phyloP scores from a whole-genome alignment of 2,797 vertebrate species.

The Apodemus agrarius region DNA sequence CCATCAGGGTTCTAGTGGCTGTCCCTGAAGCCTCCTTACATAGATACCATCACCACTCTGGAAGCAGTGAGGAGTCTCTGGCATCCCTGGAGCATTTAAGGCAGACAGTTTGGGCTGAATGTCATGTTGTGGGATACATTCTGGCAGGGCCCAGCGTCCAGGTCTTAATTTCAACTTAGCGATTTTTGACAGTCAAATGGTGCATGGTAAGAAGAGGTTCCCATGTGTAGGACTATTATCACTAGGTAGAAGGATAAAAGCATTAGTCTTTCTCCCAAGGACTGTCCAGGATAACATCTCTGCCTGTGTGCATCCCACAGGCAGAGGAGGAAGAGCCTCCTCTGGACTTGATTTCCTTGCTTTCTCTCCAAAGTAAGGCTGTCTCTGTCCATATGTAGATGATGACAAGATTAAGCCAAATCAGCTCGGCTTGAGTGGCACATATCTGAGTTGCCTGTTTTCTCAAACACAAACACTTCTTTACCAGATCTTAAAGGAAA shows the following conservation, averaged over 20 bases:
- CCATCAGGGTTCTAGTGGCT: too few relatives aligned
- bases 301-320: not conserved
- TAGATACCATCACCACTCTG: too few relatives aligned
- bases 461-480: not conserved
- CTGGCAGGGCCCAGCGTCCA: not conserved
- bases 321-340: not conserved
- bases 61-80: too few relatives aligned
- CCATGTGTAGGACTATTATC: not conserved
- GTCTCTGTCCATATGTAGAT: not conserved
- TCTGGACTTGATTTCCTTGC: not conserved
- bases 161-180: not conserved
- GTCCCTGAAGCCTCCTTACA: too few relatives aligned
- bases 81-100: too few relatives aligned
- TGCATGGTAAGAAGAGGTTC: not conserved
- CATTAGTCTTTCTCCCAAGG: not conserved
- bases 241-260: not conserved
- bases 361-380: not conserved
- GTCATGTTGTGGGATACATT: too few relatives aligned
- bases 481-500: not conserved
- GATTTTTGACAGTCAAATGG: not conserved
- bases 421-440: not conserved
- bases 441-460: not conserved
- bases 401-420: not conserved
- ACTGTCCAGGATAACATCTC: not conserved
- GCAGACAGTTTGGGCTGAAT: too few relatives aligned